Percentiles rank a stretch among this genome's conserved stretches.
phyloP scores from a whole-genome alignment of 2,888 invertebrate species.

The Ischnura elegans region DNA sequence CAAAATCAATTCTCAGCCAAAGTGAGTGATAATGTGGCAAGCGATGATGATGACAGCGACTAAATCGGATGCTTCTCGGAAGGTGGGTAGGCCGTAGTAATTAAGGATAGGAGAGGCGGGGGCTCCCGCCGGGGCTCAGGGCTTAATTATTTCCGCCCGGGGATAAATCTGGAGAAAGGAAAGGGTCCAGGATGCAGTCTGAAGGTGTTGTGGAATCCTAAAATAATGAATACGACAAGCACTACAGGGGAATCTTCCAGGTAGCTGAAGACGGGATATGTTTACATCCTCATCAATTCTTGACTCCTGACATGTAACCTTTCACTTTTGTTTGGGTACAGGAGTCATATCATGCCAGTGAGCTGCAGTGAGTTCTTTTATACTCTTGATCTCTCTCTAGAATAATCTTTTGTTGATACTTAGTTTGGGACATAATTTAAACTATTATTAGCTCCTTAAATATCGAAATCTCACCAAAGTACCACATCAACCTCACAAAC shows the following conservation, averaged over 20 bases:
- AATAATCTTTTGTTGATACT: too few species aligned
- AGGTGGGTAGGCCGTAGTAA: not conserved
- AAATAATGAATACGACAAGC: not conserved
- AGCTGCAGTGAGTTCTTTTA: too few species aligned
- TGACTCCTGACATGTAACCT: too few species aligned
- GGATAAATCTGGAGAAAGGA: not conserved
- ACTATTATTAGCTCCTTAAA: too few species aligned
- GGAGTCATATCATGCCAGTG: too few species aligned
- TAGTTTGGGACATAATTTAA: too few species aligned
- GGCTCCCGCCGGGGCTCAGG: too few species aligned
- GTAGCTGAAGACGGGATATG: not conserved
- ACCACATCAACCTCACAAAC: too few species aligned
- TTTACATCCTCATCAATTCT: too few species aligned
- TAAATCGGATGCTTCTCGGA: not conserved
- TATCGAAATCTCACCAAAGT: too few species aligned
- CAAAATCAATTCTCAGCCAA: not conserved
- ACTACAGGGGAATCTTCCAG: not conserved
- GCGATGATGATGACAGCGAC: not conserved
- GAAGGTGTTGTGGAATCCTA: not conserved
- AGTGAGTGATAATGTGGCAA: constrained; percentile 30
- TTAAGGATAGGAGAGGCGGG: not conserved
- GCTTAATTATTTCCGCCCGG: constrained; percentile 1
- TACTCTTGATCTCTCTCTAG: too few species aligned
- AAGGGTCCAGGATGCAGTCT: not conserved
- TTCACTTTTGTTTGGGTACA: too few species aligned